Base-by-base conservation (phyloP, 2,797 vertebrate genomes). In the Lutjanus argentimaculatus region DNA sequence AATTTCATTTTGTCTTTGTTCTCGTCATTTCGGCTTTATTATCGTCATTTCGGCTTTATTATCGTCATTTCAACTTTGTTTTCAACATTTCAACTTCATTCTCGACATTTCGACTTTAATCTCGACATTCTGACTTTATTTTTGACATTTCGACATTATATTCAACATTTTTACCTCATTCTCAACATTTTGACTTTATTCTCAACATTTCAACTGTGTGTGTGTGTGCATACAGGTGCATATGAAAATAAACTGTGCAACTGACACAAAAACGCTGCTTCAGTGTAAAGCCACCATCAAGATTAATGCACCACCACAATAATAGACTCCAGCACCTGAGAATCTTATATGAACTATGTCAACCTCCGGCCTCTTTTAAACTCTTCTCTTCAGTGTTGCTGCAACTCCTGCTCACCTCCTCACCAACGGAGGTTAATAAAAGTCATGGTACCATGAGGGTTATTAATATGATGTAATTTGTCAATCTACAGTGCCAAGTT, bases 331-430 rank as follows among this genome's bases (percentile, higher is more conserved):
- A 36, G 15, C 7, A 3, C n/a, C 14, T 9, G 6, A 9, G 43
- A n/a, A 57, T 21, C 67, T 69, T 19, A 30, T 30, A 30, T 57
- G 36, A 4, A 19, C 42, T 19, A 19, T 70, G 15, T 8, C 65
- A 63, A 9, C 43, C 51, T 45, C 43, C 64, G 51, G 30, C 65
- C 49, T 67, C 77, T 25, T 53, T 67, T 16, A 49, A 51, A 43
- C 25, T 30, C 49, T 22, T 8, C 43, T 40, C 57, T 63, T 43
- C 25, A 58, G 17, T n/a, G 11, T 22, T 52, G 52, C 45, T 65
- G 61, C 48, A 72, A 66, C 53, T 59, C 45, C 62, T 67, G 62
- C 55, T 14, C n/a, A n/a, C n/a, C n/a, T n/a, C n/a, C n/a, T n/a
- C 36, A 36, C 68, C 68, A 65, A 14, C 52, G n/a, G 19, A 51